Conservation (phyloP, 2,797 vertebrate genomes). For the Onychomys arenicola region DNA sequence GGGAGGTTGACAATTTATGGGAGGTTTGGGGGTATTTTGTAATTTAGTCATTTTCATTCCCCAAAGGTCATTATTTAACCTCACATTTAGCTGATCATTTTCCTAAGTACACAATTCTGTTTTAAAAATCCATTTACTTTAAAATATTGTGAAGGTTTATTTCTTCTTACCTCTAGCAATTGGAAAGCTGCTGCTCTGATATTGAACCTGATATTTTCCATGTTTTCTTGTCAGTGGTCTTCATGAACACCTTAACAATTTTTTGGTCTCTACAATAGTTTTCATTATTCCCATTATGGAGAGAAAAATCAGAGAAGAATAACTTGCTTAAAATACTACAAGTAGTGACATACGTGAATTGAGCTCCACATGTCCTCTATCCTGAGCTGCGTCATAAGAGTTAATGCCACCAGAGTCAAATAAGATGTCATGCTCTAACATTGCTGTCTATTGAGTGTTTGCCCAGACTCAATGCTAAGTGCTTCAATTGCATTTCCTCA, state of each 20-base stretch:
- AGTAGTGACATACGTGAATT: background rate
- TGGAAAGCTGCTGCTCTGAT: background rate
- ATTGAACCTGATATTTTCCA: background rate
- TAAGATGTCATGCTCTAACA: background rate
- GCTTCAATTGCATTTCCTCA: background rate
- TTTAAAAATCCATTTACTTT: constrained; percentile 17
- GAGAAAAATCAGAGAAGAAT: background rate
- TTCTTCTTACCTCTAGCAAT: background rate
- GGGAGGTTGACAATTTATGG: background rate
- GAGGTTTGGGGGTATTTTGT: background rate
- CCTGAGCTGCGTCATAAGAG: background rate
- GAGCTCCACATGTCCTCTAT: background rate
- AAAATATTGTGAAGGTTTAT: background rate
- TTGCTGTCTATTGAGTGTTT: background rate
- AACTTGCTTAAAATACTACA: background rate
- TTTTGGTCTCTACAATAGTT: background rate
- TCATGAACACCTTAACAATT: background rate
- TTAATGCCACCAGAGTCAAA: background rate
- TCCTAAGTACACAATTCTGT: background rate
- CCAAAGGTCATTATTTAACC: background rate
- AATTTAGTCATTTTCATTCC: background rate
- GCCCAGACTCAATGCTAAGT: background rate
- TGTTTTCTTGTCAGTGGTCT: background rate
- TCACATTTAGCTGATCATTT: background rate
- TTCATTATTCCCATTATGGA: background rate